Evolutionary conservation across 2,797 vertebrate genomes (phyloP).

Genomic region (Chloroceryle inda): DNA sequence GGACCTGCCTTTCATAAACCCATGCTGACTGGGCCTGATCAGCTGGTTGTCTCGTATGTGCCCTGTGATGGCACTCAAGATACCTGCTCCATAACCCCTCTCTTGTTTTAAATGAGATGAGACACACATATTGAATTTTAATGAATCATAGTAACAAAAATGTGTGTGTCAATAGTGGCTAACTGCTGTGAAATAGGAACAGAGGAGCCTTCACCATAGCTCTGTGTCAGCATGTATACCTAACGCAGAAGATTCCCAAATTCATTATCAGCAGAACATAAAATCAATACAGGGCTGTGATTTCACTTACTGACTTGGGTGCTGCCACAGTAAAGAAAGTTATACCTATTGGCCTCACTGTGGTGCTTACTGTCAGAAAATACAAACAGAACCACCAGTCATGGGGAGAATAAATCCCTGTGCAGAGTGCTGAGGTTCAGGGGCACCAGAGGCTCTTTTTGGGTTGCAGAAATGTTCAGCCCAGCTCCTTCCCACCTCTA

Average conservation of each 20-base stretch:
- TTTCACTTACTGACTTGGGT: constrained; percentile 27
- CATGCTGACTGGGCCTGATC: too few relatives aligned
- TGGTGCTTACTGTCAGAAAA: neutral
- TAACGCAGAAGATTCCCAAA: constrained; percentile 25
- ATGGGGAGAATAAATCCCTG: neutral
- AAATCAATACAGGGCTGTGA: constrained; percentile 42
- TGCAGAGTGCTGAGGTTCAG: neutral
- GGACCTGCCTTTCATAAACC: too few relatives aligned
- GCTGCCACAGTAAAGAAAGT: neutral
- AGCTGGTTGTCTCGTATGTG: too few relatives aligned
- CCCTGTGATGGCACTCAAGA: too few relatives aligned
- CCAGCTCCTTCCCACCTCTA: neutral
- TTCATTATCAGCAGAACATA: constrained; percentile 35
- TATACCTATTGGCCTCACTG: neutral
- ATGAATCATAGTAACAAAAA: neutral
- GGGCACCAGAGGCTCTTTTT: neutral
- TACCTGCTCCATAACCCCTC: too few relatives aligned
- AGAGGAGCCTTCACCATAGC: neutral
- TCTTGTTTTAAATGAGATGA: neutral
- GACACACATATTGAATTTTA: constrained; percentile 5
- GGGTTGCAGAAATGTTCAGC: neutral
- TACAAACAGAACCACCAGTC: accelerated
- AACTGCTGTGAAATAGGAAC: neutral
- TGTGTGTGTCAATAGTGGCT: neutral
- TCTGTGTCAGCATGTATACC: neutral